phyloP scores from a whole-genome alignment of 2,888 invertebrate species.

The Drosophila parthenogenetica region DNA sequence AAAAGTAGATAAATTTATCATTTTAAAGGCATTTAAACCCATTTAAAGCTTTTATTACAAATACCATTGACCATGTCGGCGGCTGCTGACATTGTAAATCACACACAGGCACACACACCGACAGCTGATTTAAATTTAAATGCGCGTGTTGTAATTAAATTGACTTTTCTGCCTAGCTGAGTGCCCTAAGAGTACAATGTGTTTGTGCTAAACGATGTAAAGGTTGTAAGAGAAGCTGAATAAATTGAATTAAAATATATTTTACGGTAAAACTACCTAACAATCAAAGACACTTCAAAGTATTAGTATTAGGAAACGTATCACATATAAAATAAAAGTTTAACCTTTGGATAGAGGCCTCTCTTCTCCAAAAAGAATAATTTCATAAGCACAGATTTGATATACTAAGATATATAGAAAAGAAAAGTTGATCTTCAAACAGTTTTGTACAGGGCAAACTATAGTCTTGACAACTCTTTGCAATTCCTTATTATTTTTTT shows the following conservation, averaged over 20 bases:
- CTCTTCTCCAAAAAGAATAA: no score
- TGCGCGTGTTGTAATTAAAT: constrained; percentile 64
- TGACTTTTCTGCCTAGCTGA: constrained; percentile 56
- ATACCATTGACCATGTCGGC: constrained; percentile 30
- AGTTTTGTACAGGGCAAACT: not conserved
- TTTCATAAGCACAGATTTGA: no score
- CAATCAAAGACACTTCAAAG: no score
- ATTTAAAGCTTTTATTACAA: constrained; percentile 50
- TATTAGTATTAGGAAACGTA: no score
- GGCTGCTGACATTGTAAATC: constrained; percentile 50
- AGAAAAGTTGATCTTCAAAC: no score
- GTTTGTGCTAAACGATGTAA: not conserved
- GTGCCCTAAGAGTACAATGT: no score
- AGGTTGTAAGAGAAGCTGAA: not conserved
- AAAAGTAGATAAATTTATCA: constrained; percentile 8
- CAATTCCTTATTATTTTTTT: not conserved
- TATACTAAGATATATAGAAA: no score
- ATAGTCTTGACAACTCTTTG: not conserved
- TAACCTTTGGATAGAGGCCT: no score
- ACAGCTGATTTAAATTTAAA: constrained; percentile 65
- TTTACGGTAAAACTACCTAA: no score
- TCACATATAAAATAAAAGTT: no score
- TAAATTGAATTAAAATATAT: no score
- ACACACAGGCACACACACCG: constrained; percentile 19
- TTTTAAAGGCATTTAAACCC: constrained; percentile 52